Conservation (phyloP, 2,888 invertebrate species). For the Plusia festucae region DNA sequence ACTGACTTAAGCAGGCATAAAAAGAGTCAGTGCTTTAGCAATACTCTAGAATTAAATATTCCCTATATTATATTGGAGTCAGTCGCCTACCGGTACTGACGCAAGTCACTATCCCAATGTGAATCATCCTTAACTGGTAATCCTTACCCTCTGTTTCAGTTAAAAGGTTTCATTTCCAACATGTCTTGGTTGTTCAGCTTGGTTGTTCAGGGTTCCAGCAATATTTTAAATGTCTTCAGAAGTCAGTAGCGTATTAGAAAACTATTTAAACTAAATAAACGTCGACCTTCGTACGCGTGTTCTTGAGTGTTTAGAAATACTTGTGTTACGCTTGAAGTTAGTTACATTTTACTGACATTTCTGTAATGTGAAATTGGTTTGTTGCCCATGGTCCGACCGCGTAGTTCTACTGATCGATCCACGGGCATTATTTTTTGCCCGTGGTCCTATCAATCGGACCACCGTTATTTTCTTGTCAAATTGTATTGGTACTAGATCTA, state of each 20-base stretch:
- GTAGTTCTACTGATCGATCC: too few species aligned
- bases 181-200: conserved; percentile 4
- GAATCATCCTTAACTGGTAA: conserved; percentile 8
- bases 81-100: neutral
- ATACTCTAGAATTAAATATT: too few species aligned
- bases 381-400: too few species aligned
- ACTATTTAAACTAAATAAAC: conserved; percentile 49
- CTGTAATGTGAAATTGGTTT: neutral
- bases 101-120: neutral
- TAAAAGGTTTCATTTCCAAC: conserved; percentile 14
- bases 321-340: conserved; percentile 25
- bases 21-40: too few species aligned
- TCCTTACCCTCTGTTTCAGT: conserved; percentile 1
- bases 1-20: too few species aligned
- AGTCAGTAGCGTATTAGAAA: conserved; percentile 41
- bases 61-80: too few species aligned
- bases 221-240: conserved; percentile 28
- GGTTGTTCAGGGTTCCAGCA: conserved; percentile 9
- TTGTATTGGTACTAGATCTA: too few species aligned
- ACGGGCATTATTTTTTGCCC: too few species aligned
- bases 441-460: too few species aligned
- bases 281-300: conserved; percentile 19
- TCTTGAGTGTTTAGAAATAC: conserved; percentile 29
- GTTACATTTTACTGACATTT: conserved; percentile 33
- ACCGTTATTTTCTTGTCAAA: too few species aligned